A percentile compares a stretch with the other conserved stretches of the same genome.
Evolutionary conservation across 23 tunicate species (phyloP).

Genomic region (Styela clava): DNA sequence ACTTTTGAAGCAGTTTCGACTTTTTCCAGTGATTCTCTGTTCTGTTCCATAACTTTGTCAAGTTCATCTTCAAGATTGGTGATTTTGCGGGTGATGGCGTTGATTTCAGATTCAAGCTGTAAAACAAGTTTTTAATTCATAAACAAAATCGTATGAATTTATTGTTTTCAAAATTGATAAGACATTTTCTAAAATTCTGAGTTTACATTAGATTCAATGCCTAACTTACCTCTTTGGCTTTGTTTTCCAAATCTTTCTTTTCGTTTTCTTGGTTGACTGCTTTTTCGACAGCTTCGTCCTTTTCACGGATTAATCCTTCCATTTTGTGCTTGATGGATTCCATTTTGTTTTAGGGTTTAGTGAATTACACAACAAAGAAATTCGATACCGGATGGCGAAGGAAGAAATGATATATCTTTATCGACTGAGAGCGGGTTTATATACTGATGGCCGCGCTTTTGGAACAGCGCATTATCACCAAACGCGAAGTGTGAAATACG

Average conservation of each 20-base stretch:
- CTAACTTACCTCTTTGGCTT: slow-evolving; percentile 68
- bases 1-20: slow-evolving; percentile 89
- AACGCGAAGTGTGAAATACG: neutral
- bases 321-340: slow-evolving; percentile 98
- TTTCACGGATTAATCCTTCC: slow-evolving; percentile 94
- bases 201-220: no score
- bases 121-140: neutral
- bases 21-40: slow-evolving; percentile 79
- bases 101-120: slow-evolving; percentile 79
- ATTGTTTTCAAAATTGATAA: neutral
- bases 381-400: no score
- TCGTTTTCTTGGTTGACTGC: slow-evolving; percentile 83
- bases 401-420: no score
- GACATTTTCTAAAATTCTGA: neutral
- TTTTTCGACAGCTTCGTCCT: slow-evolving; percentile 87
- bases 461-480: neutral
- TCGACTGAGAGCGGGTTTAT: neutral
- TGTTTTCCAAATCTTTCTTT: slow-evolving; percentile 62
- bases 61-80: slow-evolving; percentile 75
- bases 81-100: slow-evolving; percentile 59
- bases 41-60: slow-evolving; percentile 79
- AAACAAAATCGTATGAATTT: neutral
- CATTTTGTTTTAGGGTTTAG: slow-evolving; percentile 49
- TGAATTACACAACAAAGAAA: neutral
- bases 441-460: no score